Evolutionary conservation across 2,113 vertebrate species (phyloP), one percentile per base, ranked within the genome.

Genomic region (Chloroceryle aenea): DNA sequence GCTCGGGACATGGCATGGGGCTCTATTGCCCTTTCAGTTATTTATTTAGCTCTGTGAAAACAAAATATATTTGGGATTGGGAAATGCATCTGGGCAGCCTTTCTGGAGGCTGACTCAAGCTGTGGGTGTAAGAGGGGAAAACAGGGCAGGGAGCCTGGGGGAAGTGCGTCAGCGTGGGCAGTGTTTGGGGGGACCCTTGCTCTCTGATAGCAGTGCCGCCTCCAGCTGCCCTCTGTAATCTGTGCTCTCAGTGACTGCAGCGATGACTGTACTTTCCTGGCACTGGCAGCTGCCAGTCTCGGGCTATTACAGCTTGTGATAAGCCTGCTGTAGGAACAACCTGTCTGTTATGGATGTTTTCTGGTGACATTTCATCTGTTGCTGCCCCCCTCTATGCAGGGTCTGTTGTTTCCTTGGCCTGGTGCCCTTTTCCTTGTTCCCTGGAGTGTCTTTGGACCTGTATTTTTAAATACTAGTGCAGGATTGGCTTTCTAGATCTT

Each of bases 201-300:
- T 32, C 47, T 30, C 45, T 0, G 0, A 7, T 36, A 23, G 15
- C 3, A 2, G 34, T 63, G 58, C 71, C 2, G 2, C 43, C 59
- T 40, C 48, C 7, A 0, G 2, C 30, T 80, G 75, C 68, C 11
- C 1, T 56, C 2, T 58, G 38, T 81, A 22, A 3, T 42, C 75
- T 32, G 68, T 4, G 8, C 30, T 72, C 26, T 87, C 0, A 0
- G 47, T 55, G 66, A 15, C 40, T 50, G 20, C 53, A 18, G 61
- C 8, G 1, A 0, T 22, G 75, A 6, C 86, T 79, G 55, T 43
- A 32, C 52, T 55, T n/a, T 78, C 43, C 88, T 93, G 80, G 89
- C 68, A 6, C 52, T 27, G 79, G 47, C 10, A 59, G 67, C 53
- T 4, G 0, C 72, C 2, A 3, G 3, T 68, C 45, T n/a, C 38